Conservation (phyloP, 2,113 vertebrate genomes). For the Heterocephalus glaber region DNA sequence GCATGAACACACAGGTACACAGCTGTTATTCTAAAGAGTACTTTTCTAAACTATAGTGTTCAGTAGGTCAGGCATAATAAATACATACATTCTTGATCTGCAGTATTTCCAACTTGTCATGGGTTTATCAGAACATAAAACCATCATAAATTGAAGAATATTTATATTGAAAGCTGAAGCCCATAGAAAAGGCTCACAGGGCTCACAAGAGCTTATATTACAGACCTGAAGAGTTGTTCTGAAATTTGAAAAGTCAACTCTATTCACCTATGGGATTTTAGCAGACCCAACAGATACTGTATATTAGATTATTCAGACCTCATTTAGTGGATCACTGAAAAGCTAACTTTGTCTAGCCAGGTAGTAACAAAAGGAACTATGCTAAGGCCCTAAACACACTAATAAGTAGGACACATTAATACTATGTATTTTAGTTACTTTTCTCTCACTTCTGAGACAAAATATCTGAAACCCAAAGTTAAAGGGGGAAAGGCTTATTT, state of each 20-base stretch:
- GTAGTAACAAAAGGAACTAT: neutral
- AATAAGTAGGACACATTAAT: neutral
- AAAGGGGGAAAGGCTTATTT: no score
- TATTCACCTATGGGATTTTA: neutral
- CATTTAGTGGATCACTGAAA: neutral
- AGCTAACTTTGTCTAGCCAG: neutral
- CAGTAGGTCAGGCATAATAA: neutral
- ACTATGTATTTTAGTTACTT: neutral
- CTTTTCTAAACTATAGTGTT: neutral
- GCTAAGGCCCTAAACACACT: neutral
- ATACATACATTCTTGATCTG: neutral
- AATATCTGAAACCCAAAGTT: no score
- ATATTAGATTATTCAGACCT: neutral
- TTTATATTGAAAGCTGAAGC: neutral
- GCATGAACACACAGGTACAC: neutral
- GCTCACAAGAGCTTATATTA: neutral
- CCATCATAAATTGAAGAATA: neutral
- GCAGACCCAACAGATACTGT: neutral
- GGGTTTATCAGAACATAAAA: neutral
- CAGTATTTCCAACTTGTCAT: no score
- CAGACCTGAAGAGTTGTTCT: neutral
- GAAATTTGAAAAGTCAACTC: neutral
- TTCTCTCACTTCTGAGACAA: no score
- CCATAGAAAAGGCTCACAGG: neutral
- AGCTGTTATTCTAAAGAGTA: no score